Conservation (phyloP, 2,888 invertebrate genomes). For the Thalpophila matura region DNA sequence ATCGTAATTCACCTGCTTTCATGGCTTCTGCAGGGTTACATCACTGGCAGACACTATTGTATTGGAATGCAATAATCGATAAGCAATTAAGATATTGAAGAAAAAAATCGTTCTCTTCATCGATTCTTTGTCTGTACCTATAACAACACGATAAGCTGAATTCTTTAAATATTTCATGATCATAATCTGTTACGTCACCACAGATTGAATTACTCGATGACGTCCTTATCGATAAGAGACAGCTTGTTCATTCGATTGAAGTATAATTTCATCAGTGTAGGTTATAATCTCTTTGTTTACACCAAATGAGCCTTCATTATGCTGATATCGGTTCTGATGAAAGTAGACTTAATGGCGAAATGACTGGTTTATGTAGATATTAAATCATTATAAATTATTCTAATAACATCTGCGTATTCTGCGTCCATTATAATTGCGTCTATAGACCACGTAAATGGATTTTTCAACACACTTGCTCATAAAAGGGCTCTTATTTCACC, state of each 20-base stretch:
- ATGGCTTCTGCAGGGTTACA: conserved; percentile 54
- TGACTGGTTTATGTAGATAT: conserved; percentile 9
- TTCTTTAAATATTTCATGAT: conserved; percentile 80
- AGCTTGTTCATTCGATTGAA: conserved; percentile 41
- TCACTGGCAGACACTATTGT: conserved; percentile 60
- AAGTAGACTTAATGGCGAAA: conserved; percentile 31
- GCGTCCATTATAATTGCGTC: conserved; percentile 38
- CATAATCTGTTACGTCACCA: conserved; percentile 65
- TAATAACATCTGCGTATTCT: conserved; percentile 36
- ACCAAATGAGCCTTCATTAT: conserved; percentile 25
- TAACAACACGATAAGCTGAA: conserved; percentile 76
- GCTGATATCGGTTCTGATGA: conserved; percentile 47
- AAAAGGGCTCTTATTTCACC: too few species aligned
- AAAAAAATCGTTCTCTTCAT: conserved; percentile 70
- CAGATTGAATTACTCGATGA: conserved; percentile 46
- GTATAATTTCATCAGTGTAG: conserved; percentile 38
- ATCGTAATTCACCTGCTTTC: conserved; percentile 48
- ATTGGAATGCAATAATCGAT: conserved; percentile 75
- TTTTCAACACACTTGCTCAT: too few species aligned
- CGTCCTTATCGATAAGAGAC: conserved; percentile 38
- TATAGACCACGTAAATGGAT: conserved; percentile 30
- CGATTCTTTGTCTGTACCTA: conserved; percentile 66
- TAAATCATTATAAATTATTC: conserved; percentile 35
- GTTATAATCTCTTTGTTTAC: conserved; percentile 54
- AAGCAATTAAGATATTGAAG: conserved; percentile 77